phyloP scores from a whole-genome alignment of 2,888 invertebrate species.

The Oasisia sp. region DNA sequence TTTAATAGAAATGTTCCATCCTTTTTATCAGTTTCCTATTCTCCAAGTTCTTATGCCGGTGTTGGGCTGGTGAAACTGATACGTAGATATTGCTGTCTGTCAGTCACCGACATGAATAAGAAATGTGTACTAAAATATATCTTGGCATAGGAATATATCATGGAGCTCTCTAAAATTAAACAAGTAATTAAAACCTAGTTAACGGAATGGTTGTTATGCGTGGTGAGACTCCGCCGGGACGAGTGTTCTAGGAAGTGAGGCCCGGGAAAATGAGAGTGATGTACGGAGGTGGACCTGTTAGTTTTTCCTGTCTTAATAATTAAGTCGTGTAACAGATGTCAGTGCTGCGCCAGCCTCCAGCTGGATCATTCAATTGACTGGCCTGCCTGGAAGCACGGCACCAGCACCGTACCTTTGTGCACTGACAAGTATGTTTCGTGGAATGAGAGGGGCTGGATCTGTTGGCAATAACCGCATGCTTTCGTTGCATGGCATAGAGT shows the following conservation, averaged over 20 bases:
- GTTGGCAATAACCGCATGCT: not conserved
- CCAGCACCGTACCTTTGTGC: not conserved
- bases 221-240: not conserved
- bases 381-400: not conserved
- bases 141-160: not conserved
- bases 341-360: not conserved
- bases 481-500: not conserved
- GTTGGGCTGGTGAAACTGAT: not conserved
- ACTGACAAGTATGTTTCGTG: not conserved
- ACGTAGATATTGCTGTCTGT: not conserved
- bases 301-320: not conserved
- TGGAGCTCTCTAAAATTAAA: not conserved
- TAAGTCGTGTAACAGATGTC: not conserved
- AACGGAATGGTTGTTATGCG: not conserved
- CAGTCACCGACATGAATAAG: not conserved
- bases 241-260: not conserved
- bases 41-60: not conserved
- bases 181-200: not conserved
- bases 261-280: not conserved
- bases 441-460: not conserved
- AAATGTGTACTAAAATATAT: not conserved
- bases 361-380: not conserved
- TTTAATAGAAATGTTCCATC: not conserved
- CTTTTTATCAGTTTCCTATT: no score
- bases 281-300: not conserved